Evolutionary conservation across 1,140 invertebrate species (phyloP), one percentile per base, ranked within the genome.

Genomic region (Macrosteles quadrilineatus): DNA sequence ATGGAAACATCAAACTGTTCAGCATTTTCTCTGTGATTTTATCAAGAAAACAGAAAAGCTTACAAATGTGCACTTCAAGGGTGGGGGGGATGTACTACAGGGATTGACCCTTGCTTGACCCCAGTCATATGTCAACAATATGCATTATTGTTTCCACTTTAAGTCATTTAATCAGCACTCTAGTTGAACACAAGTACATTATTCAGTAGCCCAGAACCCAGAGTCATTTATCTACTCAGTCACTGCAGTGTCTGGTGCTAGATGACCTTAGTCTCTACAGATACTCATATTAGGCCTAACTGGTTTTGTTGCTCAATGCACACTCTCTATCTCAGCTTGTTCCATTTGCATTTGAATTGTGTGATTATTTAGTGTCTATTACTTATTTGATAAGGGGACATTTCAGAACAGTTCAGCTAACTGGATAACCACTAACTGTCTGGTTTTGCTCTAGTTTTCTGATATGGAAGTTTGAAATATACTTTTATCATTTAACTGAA

Each of bases 211-310:
- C n/a, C n/a, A 4, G n/a, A n/a, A n/a, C n/a, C n/a, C n/a, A n/a
- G n/a, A 9, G 47, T n/a, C n/a, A 50, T 50, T 50, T 50, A 50
- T 21, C 47, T 50, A 4, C 14, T 50, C 4, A 50, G n/a, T n/a
- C n/a, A n/a, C n/a, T n/a, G n/a, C n/a, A 4, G n/a, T 21, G 47
- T 4, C 21, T 19, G n/a, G 47, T 21, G 14, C 47, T 3, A 36
- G 47, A 21, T 50, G 47, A 50, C 47, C 47, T 50, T 50, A 50
- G 4, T 3, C 14, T 4, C 4, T 19, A 21, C 4, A 17, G 47
- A 50, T 50, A 50, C 47, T 50, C 47, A 21, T 50, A 21, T 50
- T 50, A 50, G 47, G 47, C 47, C 47, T 50, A 50, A 50, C 47
- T 50, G 21, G 47, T 50, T 50, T n/a, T 50, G 47, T 50, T 50